phyloP scores from a whole-genome alignment of 2,888 invertebrate species.

The Rhopalosiphum nymphaeae region DNA sequence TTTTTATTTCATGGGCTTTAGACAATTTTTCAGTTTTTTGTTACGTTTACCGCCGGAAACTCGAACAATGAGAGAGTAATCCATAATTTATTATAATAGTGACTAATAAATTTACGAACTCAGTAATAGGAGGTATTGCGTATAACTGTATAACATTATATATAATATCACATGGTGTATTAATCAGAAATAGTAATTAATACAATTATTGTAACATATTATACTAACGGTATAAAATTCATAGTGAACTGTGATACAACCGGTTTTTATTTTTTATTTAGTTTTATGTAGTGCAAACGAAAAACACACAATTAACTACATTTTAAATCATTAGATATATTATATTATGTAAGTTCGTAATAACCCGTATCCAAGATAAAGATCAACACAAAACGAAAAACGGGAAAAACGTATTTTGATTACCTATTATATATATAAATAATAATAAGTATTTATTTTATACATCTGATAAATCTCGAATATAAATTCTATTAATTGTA shows the following conservation, averaged over 20 bases:
- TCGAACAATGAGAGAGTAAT: no score
- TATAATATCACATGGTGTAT: no score
- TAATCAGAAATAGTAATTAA: not conserved
- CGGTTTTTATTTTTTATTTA: not conserved
- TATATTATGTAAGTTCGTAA: not conserved
- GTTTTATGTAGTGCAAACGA: not conserved
- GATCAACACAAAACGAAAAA: not conserved
- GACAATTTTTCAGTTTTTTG: not conserved
- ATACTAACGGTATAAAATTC: not conserved
- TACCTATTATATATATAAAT: not conserved
- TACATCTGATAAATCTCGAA: not conserved
- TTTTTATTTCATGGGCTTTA: not conserved
- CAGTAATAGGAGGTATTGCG: not conserved
- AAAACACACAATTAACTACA: not conserved
- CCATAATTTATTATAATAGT: not conserved
- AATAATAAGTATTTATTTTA: not conserved
- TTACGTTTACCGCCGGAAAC: not conserved
- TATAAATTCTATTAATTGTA: not conserved
- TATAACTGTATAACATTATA: not conserved
- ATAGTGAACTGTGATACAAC: not conserved
- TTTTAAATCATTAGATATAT: not conserved
- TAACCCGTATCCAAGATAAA: not conserved
- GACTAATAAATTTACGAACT: not conserved
- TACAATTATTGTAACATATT: not conserved
- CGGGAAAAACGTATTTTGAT: not conserved